These are phyloP conservation scores for Drosophila truncata DNA, from an alignment of 1,140 invertebrate species.

Conservation along the genomic window DNA sequence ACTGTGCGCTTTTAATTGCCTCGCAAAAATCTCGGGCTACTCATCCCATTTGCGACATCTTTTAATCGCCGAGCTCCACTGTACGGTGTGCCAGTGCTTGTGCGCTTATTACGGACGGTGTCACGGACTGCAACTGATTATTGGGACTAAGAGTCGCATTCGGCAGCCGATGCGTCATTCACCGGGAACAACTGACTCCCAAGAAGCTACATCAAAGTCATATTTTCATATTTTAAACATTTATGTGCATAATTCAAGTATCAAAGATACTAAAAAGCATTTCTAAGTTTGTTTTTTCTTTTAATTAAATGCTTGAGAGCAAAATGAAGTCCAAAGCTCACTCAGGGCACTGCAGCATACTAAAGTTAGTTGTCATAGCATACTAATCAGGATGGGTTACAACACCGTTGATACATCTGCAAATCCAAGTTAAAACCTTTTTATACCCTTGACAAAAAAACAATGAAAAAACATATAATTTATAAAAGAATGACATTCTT, in stretches of 20 bases:
- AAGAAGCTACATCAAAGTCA: too few relatives aligned
- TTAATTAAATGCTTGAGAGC: too few relatives aligned
- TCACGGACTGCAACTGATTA: constrained; percentile 50
- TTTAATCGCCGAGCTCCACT: constrained; percentile 32
- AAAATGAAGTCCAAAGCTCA: too few relatives aligned
- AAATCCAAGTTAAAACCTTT: neutral
- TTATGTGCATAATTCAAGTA: neutral
- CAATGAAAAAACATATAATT: neutral
- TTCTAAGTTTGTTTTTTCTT: neutral
- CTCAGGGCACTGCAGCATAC: too few relatives aligned
- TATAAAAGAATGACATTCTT: neutral
- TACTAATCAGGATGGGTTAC: neutral
- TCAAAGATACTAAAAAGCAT: neutral
- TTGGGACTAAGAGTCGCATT: constrained; percentile 1
- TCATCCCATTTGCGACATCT: constrained; percentile 37
- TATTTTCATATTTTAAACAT: neutral
- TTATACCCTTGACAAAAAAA: neutral
- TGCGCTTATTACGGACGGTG: constrained; percentile 57
- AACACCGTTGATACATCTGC: neutral
- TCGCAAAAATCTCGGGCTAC: constrained; percentile 48
- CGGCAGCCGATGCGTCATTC: too few relatives aligned
- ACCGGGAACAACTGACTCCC: neutral
- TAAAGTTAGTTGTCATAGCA: neutral
- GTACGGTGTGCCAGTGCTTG: constrained; percentile 11
- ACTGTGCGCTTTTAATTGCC: constrained; percentile 46